Conservation (phyloP, 92 coral and sea anemone species). For the Nematostella vectensis region DNA sequence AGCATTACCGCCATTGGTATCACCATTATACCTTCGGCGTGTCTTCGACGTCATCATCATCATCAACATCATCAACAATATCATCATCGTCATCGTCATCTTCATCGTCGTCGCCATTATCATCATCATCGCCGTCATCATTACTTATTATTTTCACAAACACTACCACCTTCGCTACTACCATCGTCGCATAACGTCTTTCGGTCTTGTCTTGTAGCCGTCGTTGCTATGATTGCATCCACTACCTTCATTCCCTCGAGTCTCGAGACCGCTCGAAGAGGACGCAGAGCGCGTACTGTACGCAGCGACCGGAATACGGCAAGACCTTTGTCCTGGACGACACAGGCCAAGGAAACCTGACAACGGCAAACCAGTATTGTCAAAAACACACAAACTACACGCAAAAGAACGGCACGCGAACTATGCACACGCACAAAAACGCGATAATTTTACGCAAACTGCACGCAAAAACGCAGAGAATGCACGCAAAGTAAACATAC, state of each 20-base stretch:
- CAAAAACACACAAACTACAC: neutral
- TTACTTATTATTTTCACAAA: neutral
- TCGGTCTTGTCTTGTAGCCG: too few relatives aligned
- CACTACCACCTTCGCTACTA: too few relatives aligned
- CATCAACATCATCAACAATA: conserved; percentile 1
- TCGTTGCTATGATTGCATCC: too few relatives aligned
- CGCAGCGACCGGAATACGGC: conserved; percentile 78
- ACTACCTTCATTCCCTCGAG: conserved; percentile 94
- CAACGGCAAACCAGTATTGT: too few relatives aligned
- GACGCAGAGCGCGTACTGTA: conserved; percentile 87
- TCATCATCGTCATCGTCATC: conserved; percentile 3
- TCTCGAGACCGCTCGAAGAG: conserved; percentile 84
- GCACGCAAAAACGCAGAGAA: too few relatives aligned
- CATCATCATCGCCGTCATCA: neutral
- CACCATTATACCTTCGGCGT: neutral
- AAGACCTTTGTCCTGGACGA: conserved; percentile 65
- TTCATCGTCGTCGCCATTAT: conserved; percentile 3
- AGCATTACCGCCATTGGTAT: neutral
- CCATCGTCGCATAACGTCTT: too few relatives aligned
- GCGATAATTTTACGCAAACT: too few relatives aligned
- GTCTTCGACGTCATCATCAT: conserved; percentile 1
- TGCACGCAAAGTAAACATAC: too few relatives aligned
- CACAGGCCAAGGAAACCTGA: conserved; percentile 72
- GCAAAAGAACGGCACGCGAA: too few relatives aligned
- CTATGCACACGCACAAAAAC: too few relatives aligned